Base-by-base conservation (phyloP, 1,140 invertebrate species). In the Drosophila ohnishii region DNA sequence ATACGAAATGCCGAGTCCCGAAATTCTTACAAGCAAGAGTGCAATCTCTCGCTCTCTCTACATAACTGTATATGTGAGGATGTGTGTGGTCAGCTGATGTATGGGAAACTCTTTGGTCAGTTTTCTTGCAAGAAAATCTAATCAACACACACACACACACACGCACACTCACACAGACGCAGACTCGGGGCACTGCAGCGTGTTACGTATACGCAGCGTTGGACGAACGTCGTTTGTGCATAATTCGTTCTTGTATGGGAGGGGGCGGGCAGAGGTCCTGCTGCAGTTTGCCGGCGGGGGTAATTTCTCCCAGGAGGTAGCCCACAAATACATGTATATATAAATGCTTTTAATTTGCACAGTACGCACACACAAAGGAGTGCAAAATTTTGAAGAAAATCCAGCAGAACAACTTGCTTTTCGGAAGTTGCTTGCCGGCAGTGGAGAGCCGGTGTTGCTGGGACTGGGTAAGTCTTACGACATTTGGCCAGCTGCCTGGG, bases 111-210 rank as follows among this genome's bases (percentile, higher is more conserved):
- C 82, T 85, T 87, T 83, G 83, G 79, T 87, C 79, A 88, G 83
- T 87, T 87, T 88, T 88, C 83, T 87, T 87, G 79, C 84, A 87
- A 87, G 83, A 87, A 86, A 87, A 87, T 86, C 83, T 87, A 87
- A 87, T 87, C 83, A 87, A 83, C 83, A 87, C 70, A 86, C 75
- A 75, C 50, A 67, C 61, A 48, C 56, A 6, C 50, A 10, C 19
- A 14, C 51, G 40, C 32, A 28, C 25, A 48, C 25, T 34, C 61
- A 72, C 28, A 35, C 16, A 22, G 13, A 35, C 19, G 16, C 32
- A 8, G 19, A 55, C 19, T 53, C 66, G n/a, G 32, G 34, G 48
- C 57, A 56, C 32, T 39, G 69, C 39, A 60, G 64, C 39, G 67
- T 40, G 83, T 87, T 86, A 87, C 82, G 82, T 86, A 86, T 82